Base-by-base conservation (phyloP, 2,888 invertebrate genomes). In the Dicyrtomina minuta region DNA sequence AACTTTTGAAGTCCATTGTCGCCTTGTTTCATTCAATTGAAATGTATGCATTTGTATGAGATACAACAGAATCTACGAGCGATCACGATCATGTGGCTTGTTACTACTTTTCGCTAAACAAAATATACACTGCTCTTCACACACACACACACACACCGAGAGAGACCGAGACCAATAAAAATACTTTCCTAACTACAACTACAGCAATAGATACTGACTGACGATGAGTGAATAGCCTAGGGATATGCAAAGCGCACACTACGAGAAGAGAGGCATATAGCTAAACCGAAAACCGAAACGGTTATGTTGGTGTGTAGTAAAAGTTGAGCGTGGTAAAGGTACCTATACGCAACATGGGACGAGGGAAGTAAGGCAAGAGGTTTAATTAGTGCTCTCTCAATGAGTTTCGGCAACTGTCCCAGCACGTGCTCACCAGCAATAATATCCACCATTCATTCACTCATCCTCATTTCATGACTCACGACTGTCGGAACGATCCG, bases 301-400 rank as follows among this genome's bases (percentile, higher is more conserved):
- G n/a, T n/a, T n/a, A n/a, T n/a, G n/a, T n/a, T n/a, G n/a, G n/a
- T n/a, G n/a, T n/a, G n/a, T n/a, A n/a, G n/a, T n/a, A n/a, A n/a
- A n/a, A n/a, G n/a, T n/a, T n/a, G n/a, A n/a, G n/a, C n/a, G n/a
- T n/a, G n/a, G n/a, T n/a, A n/a, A n/a, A n/a, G n/a, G n/a, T n/a
- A n/a, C n/a, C n/a, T n/a, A n/a, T n/a, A n/a, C n/a, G n/a, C 33
- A 33, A 33, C 33, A 5, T 5, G 33, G 33, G 33, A 33, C 33
- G 33, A 33, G 33, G 33, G 33, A 33, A 33, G 33, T 20, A 43
- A 33, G 64, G 62, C 55, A 67, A 62, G 68, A 59, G 68, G 56
- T 72, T 72, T 72, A 72, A 72, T 72, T 72, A 72, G 72, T 55
- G 61, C 44, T 41, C 62, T 65, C 26, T 66, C 60, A 62, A 66